Base-by-base conservation (phyloP, 2,888 invertebrate genomes). In the Andrena fulva region DNA sequence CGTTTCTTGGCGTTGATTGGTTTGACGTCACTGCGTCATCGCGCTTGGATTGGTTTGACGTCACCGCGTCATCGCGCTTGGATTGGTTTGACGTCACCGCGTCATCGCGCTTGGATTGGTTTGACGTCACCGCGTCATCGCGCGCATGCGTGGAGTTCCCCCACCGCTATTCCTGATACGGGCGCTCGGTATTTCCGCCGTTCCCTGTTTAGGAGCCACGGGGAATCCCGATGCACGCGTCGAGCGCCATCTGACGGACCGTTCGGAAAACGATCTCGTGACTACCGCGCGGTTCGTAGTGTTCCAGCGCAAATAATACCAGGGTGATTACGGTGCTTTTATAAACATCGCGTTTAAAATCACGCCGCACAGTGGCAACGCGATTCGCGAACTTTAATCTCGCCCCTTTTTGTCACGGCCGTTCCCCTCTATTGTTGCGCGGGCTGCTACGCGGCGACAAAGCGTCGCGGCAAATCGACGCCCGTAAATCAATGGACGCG, bases 381-480 rank as follows among this genome's bases (percentile, higher is more conserved):
- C 50, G 33, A 33, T 72, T 35, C 54, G 56, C n/a, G 16, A 72
- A 63, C 67, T 72, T 71, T 56, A 52, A 48, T 33, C 31, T 29
- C 33, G 24, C 52, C 33, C 10, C 8, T 52, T 54, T 68, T 52
- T 12, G 24, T 67, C 64, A 35, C 24, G 12, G 33, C 10, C 60
- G 54, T 16, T 16, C 16, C 52, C 20, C 24, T 33, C 59, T 12
- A 70, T 76, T 76, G 56, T 56, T 56, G 10, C n/a, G 42, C 27
- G 20, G 29, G 10, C 20, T 16, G 5, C 29, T 24, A 2, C 31
- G 24, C 24, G 24, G 56, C 63, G 71, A 71, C 29, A 54, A 75
- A 67, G 24, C 62, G 79, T 63, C 27, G 20, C 52, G 31, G 48
- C 29, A 70, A 80, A 80, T 80, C 66, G 64, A 42, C 66, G 31